Percentiles rank a stretch among this genome's conserved stretches.
phyloP scores from a whole-genome alignment of 2,113 vertebrate genomes.

The Pyrgilauda ruficollis region DNA sequence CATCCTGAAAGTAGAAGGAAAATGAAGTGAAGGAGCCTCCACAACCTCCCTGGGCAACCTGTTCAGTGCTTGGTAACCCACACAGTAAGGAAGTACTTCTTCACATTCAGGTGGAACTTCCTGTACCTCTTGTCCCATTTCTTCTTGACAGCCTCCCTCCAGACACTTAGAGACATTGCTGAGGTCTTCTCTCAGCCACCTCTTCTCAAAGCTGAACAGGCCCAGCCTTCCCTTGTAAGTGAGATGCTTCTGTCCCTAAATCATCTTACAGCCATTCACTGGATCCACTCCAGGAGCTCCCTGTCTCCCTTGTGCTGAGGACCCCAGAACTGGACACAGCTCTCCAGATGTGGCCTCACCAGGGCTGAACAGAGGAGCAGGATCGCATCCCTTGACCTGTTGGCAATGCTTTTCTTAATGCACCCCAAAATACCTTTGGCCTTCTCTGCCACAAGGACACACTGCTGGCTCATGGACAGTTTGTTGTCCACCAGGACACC shows the following conservation, averaged over 20 bases:
- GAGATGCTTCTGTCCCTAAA: not conserved
- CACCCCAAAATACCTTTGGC: too few species aligned
- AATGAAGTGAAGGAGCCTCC: not conserved
- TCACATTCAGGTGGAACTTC: not conserved
- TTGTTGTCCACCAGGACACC: rapidly evolving
- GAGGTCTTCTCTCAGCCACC: not conserved
- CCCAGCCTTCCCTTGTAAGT: not conserved
- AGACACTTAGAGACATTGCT: not conserved
- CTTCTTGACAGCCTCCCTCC: not conserved
- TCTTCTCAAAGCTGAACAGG: not conserved
- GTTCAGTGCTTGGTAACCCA: rapidly evolving
- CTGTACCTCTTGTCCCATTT: not conserved
- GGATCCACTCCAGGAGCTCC: not conserved
- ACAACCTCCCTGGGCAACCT: not conserved
- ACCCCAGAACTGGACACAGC: not conserved
- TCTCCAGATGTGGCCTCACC: not conserved
- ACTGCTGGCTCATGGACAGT: not conserved
- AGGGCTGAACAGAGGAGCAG: not conserved
- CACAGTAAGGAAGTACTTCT: not conserved
- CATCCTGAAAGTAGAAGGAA: not conserved
- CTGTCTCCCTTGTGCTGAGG: too few species aligned
- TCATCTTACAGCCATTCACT: not conserved
- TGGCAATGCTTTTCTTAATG: not conserved
- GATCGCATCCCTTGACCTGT: not conserved
- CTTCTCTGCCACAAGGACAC: not conserved